Base-by-base conservation (phyloP, 2,888 invertebrate species). In the Micoletzkya japonica region DNA sequence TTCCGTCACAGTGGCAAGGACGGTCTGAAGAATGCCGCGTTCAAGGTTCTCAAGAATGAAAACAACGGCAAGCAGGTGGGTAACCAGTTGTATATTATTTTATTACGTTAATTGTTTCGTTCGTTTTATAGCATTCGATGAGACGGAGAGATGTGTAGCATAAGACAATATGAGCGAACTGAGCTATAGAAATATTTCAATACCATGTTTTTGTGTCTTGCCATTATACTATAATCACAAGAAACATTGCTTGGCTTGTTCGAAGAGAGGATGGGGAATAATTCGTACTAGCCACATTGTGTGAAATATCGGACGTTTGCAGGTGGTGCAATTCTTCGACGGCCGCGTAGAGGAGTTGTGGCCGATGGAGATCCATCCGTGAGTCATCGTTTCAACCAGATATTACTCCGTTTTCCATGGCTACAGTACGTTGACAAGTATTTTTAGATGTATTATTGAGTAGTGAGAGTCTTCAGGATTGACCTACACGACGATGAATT, bases 41-140 rank as follows among this genome's bases (percentile, higher is more conserved):
- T 54, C 61, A 66, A 73, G 57, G 63, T 73, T 28, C 32, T 69
- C n/a, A n/a, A 24, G 14, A 52, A 70, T 61, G 50, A 70, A 58
- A 37, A 70, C 44, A 70, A 61, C 39, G 73, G 73, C 26, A 70
- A 67, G 60, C 63, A 63, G 70, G 71, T 71, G n/a, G 0, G 56
- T 32, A 4, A 17, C n/a, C n/a, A n/a, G n/a, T n/a, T n/a, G n/a
- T n/a, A n/a, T n/a, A n/a, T n/a, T n/a, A n/a, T n/a, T n/a, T n/a
- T n/a, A n/a, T n/a, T n/a, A n/a, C n/a, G n/a, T n/a, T n/a, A n/a
- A n/a, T n/a, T n/a, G n/a, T n/a, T n/a, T n/a, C n/a, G n/a, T n/a
- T n/a, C n/a, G n/a, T n/a, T n/a, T n/a, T n/a, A n/a, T n/a, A n/a
- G n/a, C n/a, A n/a, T n/a, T n/a, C n/a, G n/a, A n/a, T n/a, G n/a